Evolutionary conservation across 2,113 vertebrate species (phyloP), one percentile per base, ranked within the genome.

Genomic region (Thomomys bottae): DNA sequence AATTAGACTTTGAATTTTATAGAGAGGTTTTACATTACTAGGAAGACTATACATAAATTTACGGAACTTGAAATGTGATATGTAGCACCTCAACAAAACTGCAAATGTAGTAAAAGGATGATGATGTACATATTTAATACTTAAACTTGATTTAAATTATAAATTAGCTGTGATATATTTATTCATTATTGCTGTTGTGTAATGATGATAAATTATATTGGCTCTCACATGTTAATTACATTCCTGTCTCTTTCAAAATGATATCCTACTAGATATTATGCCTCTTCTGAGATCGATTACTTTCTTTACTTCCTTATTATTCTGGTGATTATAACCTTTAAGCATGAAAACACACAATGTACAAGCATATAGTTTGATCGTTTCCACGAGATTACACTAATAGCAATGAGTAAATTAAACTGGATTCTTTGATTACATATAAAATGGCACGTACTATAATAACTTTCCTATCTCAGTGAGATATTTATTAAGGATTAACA

Each of bases 361-460:
- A 68, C 42, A 64, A 93, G 73, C 83, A 68, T 30, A 78, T 3
- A 82, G 26, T 90, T 94, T 79, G 66, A 70, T 64, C 38, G 28
- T 92, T 88, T 92, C 87, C 83, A 90, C 36, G 57, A 91, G 93
- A 89, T 88, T 85, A 64, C 21, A 45, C 34, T 79, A 87, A 86
- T 38, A 88, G 7, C 87, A 91, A 93, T 63, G 75, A 77, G 32
- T 76, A 88, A 89, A 92, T 21, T 28, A 90, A 93, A 93, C 49
- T 78, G 38, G 61, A 75, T 72, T 84, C 88, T 96, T 94, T 24
- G 20, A 38, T 93, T 83, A 84, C 23, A 15, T 71, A 67, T 81
- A 71, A 95, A 91, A 78, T 84, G 40, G 32, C 32, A 73, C 32
- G 72, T 17, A 87, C n/a, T 88, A 82, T 73, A 81, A 93, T 72